These are phyloP conservation scores for Parapsyche elsis DNA, from an alignment of 1,140 invertebrate genomes.

Conservation along the genomic window DNA sequence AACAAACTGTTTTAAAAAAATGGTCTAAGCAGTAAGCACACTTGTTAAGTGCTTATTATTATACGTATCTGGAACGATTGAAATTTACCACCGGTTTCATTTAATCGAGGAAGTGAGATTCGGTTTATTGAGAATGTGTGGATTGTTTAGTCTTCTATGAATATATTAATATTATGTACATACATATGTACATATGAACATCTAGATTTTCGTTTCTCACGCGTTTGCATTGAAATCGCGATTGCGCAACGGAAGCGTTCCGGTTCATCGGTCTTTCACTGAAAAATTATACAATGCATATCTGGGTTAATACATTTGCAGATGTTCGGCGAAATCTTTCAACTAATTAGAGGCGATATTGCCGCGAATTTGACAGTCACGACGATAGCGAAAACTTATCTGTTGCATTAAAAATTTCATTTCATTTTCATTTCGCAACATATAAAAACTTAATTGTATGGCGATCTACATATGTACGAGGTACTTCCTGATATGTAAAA, in stretches of 20 bases:
- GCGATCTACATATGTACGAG: too few species aligned
- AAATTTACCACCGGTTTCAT: neutral
- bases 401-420: too few species aligned
- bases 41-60: neutral
- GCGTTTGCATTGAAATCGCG: neutral
- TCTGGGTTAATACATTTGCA: too few species aligned
- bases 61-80: neutral
- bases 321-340: too few species aligned
- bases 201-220: neutral
- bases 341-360: too few species aligned
- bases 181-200: neutral
- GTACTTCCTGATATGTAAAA: too few species aligned
- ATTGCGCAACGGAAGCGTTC: slow-evolving; percentile 3
- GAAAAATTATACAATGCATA: too few species aligned
- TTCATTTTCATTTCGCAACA: too few species aligned
- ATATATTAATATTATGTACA: neutral
- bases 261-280: slow-evolving; percentile 11
- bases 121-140: neutral
- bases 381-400: too few species aligned
- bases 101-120: neutral
- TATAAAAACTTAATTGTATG: too few species aligned
- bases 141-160: neutral
- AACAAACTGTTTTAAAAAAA: neutral
- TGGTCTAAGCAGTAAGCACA: neutral
- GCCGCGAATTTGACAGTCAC: too few species aligned